Evolutionary conservation across 2,797 vertebrate species (phyloP).

Genomic region (Enteromius anoplus): DNA sequence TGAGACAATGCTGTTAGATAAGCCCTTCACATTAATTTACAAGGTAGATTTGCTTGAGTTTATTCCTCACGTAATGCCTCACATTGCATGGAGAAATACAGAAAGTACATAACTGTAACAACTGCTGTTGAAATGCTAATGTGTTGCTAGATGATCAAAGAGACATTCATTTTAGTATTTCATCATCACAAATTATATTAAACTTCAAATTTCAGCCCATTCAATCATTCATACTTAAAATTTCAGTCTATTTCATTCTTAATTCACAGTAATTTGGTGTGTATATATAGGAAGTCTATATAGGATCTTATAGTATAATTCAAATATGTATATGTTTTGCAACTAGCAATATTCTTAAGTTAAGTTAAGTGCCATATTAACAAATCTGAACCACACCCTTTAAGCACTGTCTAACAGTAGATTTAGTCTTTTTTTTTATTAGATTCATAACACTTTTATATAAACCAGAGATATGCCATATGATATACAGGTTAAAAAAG

Average conservation of each 20-base stretch:
- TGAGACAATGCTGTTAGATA: background rate
- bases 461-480: background rate
- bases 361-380: background rate
- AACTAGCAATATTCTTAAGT: background rate
- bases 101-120: background rate
- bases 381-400: background rate
- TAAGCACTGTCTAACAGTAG: background rate
- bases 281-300: background rate
- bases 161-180: background rate
- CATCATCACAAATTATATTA: background rate
- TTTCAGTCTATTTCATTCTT: background rate
- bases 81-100: background rate
- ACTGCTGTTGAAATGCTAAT: background rate
- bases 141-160: background rate
- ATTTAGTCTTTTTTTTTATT: background rate
- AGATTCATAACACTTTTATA: background rate
- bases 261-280: conserved; percentile 1
- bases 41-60: background rate
- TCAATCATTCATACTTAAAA: background rate
- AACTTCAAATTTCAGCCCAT: background rate
- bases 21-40: background rate
- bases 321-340: too few species aligned
- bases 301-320: too few species aligned
- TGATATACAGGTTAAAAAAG: background rate
- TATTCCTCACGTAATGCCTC: background rate